These are phyloP conservation scores for Gopherus evgoodei DNA, from an alignment of 2,113 vertebrate species.

Conservation along the genomic window DNA sequence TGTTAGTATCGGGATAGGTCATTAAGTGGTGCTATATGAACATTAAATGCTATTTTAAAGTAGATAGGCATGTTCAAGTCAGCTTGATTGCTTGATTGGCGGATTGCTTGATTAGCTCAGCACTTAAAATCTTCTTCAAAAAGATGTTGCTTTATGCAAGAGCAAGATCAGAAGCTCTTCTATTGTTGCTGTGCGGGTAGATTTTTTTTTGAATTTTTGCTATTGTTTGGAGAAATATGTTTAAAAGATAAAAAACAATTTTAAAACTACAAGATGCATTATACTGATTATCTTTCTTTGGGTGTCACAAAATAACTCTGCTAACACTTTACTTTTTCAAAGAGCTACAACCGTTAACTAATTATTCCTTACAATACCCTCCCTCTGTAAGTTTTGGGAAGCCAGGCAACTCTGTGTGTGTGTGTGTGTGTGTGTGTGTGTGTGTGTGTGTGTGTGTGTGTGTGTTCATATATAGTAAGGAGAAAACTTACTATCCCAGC, in stretches of 20 bases:
- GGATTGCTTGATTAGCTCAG: slow-evolving; percentile 29
- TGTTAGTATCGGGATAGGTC: background rate
- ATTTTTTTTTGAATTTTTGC: background rate
- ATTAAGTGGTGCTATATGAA: background rate
- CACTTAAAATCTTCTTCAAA: slow-evolving; percentile 10
- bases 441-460: background rate
- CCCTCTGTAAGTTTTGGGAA: background rate
- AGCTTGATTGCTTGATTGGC: slow-evolving; percentile 23
- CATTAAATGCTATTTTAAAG: background rate
- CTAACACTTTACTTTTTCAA: background rate
- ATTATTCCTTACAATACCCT: background rate
- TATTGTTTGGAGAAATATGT: background rate
- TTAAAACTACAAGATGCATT: background rate
- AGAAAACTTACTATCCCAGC: background rate
- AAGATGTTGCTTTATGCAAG: background rate
- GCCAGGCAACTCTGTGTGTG: background rate
- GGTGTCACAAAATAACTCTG: background rate
- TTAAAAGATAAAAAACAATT: background rate
- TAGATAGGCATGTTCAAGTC: background rate
- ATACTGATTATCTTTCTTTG: background rate
- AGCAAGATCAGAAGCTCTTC: background rate
- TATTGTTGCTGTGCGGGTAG: background rate
- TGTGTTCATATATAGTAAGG: background rate
- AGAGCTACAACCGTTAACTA: background rate
- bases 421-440: background rate